Conservation (phyloP, 2,888 invertebrate species). For the Drosophila antonietae region DNA sequence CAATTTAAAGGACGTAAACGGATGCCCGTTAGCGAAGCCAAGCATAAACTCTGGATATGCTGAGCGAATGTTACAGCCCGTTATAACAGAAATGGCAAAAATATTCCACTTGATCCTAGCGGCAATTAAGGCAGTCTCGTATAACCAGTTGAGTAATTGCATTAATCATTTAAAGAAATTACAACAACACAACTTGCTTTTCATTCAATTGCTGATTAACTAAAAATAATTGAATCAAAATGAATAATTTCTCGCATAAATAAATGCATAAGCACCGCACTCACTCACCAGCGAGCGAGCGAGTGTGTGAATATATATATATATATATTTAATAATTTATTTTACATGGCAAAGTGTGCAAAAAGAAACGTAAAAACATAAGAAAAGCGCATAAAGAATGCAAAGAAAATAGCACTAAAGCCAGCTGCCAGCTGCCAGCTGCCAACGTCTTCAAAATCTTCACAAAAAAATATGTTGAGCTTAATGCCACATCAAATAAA, state of each 20-base stretch:
- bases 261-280: neutral
- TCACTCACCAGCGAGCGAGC: neutral
- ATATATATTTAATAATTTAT: conserved; percentile 38
- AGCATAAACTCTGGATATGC: neutral
- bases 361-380: neutral
- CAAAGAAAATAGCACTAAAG: conserved; percentile 22
- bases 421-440: conserved; percentile 46
- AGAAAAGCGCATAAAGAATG: neutral
- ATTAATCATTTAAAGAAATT: conserved; percentile 51
- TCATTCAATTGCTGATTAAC: neutral
- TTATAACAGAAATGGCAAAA: conserved; percentile 8
- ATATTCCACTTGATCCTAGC: neutral
- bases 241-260: neutral
- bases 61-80: neutral
- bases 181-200: conserved; percentile 21
- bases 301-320: conserved; percentile 17
- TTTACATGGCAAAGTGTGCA: conserved; percentile 7
- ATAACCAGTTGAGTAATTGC: conserved; percentile 49
- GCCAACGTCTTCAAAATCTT: conserved; percentile 47
- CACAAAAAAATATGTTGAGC: conserved; percentile 39
- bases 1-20: conserved; percentile 21
- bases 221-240: neutral
- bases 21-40: conserved; percentile 9
- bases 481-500: conserved; percentile 10
- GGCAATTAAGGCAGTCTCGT: conserved; percentile 17